These are phyloP conservation scores for Romanogobio albipinnatus DNA, from an alignment of 2,113 vertebrate genomes.

Conservation along the genomic window DNA sequence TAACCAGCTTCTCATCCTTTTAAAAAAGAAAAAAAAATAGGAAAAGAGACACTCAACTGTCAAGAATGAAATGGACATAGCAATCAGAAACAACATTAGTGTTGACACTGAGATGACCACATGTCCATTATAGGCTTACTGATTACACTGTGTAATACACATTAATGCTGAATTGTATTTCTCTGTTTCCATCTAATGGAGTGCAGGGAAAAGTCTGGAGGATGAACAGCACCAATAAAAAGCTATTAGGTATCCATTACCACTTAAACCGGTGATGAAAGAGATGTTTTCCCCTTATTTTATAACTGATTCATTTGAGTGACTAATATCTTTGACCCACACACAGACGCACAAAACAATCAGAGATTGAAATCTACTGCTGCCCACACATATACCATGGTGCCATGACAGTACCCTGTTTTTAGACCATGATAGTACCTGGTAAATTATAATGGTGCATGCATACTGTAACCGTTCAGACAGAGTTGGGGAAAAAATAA, in stretches of 20 bases:
- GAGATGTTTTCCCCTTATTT: neutral
- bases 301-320: neutral
- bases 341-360: neutral
- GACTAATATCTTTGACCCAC: neutral
- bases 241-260: constrained; percentile 24
- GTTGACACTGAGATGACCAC: neutral
- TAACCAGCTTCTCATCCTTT: neutral
- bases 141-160: neutral
- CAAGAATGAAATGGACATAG: neutral
- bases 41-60: neutral
- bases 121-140: constrained; percentile 1
- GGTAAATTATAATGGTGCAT: neutral
- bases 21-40: neutral
- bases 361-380: neutral
- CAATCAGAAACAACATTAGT: neutral
- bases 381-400: neutral
- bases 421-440: too few relatives aligned
- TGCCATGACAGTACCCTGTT: too few relatives aligned
- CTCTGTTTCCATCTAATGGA: constrained; percentile 24
- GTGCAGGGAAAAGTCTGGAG: neutral
- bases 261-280: neutral
- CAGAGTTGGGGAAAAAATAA: neutral
- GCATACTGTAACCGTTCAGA: neutral
- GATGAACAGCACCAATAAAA: constrained; percentile 32
- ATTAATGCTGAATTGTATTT: constrained; percentile 36